These are phyloP conservation scores for Phalacrocorax aristotelis DNA, from an alignment of 2,113 vertebrate genomes.

Conservation along the genomic window DNA sequence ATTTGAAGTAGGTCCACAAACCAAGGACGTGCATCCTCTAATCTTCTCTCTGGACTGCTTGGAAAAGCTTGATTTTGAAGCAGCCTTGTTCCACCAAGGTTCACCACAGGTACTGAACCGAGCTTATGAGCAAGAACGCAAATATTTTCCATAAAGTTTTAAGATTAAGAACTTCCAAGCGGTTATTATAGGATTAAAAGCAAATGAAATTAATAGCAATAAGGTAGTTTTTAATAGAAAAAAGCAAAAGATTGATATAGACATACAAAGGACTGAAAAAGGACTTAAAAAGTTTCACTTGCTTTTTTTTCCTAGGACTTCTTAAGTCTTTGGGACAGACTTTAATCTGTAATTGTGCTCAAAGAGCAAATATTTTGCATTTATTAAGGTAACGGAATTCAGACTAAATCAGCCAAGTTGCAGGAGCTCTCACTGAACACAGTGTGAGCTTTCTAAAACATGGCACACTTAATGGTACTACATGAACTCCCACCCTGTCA, in stretches of 20 bases:
- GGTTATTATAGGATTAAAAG: conserved; percentile 27
- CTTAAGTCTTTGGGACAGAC: not conserved
- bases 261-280: not conserved
- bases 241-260: not conserved
- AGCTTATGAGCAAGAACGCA: not conserved
- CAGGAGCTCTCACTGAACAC: not conserved
- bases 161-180: conserved; percentile 1
- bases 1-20: not conserved
- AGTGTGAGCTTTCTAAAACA: not conserved
- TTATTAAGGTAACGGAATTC: not conserved
- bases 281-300: not conserved
- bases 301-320: not conserved
- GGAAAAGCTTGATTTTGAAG: not conserved
- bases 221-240: not conserved
- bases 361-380: not conserved
- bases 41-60: not conserved
- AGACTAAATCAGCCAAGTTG: not conserved
- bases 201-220: conserved; percentile 25
- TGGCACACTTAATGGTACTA: not conserved
- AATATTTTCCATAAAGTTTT: not conserved
- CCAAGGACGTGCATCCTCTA: not conserved
- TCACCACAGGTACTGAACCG: not conserved
- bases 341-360: not conserved
- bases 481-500: not conserved
- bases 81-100: not conserved